Conservation (phyloP, 2,797 vertebrate species). For the Prunella strophiata region DNA sequence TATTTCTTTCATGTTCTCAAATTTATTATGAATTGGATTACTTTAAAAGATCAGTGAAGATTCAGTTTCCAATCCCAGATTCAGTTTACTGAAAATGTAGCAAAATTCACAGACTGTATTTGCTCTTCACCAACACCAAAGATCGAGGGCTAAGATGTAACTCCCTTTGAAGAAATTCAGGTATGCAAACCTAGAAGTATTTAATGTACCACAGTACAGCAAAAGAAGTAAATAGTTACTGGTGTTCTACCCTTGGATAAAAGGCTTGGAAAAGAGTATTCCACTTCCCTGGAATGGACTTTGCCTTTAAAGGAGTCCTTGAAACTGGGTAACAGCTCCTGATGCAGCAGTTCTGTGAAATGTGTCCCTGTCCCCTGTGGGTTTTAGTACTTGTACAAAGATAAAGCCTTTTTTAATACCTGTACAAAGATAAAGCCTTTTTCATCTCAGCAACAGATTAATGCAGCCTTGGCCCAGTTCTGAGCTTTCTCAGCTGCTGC, state of each 20-base stretch:
- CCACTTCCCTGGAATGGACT: not conserved
- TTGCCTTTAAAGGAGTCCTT: not conserved
- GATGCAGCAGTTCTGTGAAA: not conserved
- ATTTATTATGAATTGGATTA: not conserved
- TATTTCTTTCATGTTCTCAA: not conserved
- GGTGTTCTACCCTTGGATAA: not conserved
- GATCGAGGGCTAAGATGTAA: not conserved
- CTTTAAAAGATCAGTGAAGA: not conserved
- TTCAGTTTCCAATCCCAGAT: not conserved
- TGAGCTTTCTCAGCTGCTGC: not conserved
- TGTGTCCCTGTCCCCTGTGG: not conserved
- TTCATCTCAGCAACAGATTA: not conserved
- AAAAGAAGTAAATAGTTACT: not conserved
- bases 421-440: not conserved
- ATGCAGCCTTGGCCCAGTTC: not conserved
- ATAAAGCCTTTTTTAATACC: not conserved
- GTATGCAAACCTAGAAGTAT: not conserved
- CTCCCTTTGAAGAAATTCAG: not conserved
- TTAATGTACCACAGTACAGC: not conserved
- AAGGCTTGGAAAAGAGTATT: not conserved
- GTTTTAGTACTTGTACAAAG: not conserved
- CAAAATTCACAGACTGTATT: not conserved
- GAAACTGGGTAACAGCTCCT: not conserved
- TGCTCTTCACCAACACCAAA: not conserved
- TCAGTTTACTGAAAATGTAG: not conserved